phyloP scores from a whole-genome alignment of 2,797 vertebrate species.

The Peromyscus eremicus region DNA sequence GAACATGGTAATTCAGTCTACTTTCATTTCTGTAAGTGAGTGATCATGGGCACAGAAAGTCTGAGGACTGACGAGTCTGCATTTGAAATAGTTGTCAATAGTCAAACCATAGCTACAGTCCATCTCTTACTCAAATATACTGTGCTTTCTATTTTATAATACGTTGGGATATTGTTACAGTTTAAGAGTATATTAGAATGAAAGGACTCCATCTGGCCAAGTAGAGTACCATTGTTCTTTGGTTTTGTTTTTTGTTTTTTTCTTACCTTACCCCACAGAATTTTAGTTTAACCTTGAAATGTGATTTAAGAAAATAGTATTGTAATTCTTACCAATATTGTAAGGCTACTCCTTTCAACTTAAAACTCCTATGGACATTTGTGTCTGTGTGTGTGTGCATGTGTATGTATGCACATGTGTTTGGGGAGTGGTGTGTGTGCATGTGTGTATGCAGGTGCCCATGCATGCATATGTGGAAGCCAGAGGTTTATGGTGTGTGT shows the following conservation, averaged over 20 bases:
- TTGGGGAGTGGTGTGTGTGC: not conserved
- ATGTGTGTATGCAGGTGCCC: not conserved
- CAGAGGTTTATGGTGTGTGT: not conserved
- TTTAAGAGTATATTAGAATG: not conserved
- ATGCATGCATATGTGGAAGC: not conserved
- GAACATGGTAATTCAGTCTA: not conserved
- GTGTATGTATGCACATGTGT: not conserved
- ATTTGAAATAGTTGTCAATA: slow-evolving; percentile 53
- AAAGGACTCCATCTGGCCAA: not conserved
- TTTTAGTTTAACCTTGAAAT: slow-evolving; percentile 59
- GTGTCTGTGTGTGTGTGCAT: not conserved
- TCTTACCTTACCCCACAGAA: not conserved
- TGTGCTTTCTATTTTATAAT: not conserved
- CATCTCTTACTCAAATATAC: not conserved
- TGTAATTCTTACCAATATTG: slow-evolving; percentile 15
- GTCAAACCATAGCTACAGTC: not conserved
- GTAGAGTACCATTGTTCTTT: not conserved
- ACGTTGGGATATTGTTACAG: not conserved
- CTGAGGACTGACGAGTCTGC: not conserved
- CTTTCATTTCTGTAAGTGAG: not conserved
- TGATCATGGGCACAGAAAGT: not conserved
- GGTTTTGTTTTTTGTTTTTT: not conserved
- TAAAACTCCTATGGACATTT: slow-evolving; percentile 8
- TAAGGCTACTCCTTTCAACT: not conserved
- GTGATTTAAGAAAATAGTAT: slow-evolving; percentile 11